Conservation (phyloP, 2,888 invertebrate genomes). For the Pristionchus mayeri region DNA sequence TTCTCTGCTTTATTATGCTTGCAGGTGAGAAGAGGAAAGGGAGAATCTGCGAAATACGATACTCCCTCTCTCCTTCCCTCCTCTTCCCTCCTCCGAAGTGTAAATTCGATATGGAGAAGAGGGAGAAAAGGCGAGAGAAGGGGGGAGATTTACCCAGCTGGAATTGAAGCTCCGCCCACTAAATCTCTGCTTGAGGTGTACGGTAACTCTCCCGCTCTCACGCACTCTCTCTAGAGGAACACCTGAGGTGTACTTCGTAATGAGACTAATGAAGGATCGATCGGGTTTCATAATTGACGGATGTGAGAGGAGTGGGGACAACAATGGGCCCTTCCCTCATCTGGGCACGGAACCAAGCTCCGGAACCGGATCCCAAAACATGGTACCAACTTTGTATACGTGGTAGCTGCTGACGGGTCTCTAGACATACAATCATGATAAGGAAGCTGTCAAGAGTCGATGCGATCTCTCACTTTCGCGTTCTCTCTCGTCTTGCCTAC, state of each 20-base stretch:
- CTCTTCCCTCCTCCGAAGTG: not conserved
- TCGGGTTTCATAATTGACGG: slow-evolving; percentile 30
- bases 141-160: slow-evolving; percentile 48
- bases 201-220: slow-evolving; percentile 14
- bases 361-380: not conserved
- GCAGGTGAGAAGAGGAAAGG: slow-evolving; percentile 17
- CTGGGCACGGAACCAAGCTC: not conserved
- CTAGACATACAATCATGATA: not conserved
- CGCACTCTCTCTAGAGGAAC: not conserved
- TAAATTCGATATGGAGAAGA: slow-evolving; percentile 17
- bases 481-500: not conserved
- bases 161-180: slow-evolving; percentile 8
- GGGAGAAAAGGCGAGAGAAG: not conserved
- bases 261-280: not conserved
- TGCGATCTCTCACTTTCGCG: not conserved
- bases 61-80: not conserved
- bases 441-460: not conserved
- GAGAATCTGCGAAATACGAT: slow-evolving; percentile 34
- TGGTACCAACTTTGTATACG: not conserved
- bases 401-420: not conserved
- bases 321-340: slow-evolving; percentile 1
- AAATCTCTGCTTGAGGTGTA: slow-evolving; percentile 31
- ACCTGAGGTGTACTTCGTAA: slow-evolving; percentile 12
- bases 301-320: not conserved
- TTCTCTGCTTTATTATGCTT: not conserved